Evolutionary conservation across 1,140 invertebrate species (phyloP).

Genomic region (Drosophila ogumai): DNA sequence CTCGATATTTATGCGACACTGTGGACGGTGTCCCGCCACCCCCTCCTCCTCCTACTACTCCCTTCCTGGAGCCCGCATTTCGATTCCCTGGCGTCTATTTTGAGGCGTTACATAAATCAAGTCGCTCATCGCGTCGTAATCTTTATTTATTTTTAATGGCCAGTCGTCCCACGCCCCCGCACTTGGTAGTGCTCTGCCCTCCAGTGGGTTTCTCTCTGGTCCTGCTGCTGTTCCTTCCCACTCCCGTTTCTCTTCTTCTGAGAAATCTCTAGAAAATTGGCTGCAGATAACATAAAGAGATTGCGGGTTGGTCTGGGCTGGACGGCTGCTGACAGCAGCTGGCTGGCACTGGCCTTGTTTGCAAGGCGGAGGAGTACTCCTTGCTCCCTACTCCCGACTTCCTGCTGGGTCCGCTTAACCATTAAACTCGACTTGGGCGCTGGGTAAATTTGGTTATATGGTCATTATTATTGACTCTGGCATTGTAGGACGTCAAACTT

Average conservation of each 20-base stretch:
- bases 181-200: slow-evolving; percentile 17
- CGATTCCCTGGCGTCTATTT: slow-evolving; percentile 72
- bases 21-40: slow-evolving; percentile 3
- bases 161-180: slow-evolving; percentile 39
- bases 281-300: slow-evolving; percentile 71
- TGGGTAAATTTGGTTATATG: slow-evolving; percentile 77
- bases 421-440: slow-evolving; percentile 52
- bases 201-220: not conserved
- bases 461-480: slow-evolving; percentile 81
- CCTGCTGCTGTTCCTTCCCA: not conserved
- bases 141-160: slow-evolving; percentile 83
- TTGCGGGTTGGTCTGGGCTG: slow-evolving; percentile 42
- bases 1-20: slow-evolving; percentile 67
- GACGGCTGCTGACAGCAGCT: slow-evolving; percentile 61
- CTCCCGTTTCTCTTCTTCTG: not conserved
- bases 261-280: slow-evolving; percentile 70
- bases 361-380: slow-evolving; percentile 7
- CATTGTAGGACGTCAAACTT: slow-evolving; percentile 66
- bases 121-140: slow-evolving; percentile 72
- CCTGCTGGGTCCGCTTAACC: slow-evolving; percentile 15
- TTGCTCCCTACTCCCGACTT: not conserved
- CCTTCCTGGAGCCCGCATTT: slow-evolving; percentile 3
- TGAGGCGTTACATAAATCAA: slow-evolving; percentile 78
- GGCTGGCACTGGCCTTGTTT: slow-evolving; percentile 52
- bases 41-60: not conserved